phyloP scores from a whole-genome alignment of 2,113 vertebrate species.

The Thomomys bottae region DNA sequence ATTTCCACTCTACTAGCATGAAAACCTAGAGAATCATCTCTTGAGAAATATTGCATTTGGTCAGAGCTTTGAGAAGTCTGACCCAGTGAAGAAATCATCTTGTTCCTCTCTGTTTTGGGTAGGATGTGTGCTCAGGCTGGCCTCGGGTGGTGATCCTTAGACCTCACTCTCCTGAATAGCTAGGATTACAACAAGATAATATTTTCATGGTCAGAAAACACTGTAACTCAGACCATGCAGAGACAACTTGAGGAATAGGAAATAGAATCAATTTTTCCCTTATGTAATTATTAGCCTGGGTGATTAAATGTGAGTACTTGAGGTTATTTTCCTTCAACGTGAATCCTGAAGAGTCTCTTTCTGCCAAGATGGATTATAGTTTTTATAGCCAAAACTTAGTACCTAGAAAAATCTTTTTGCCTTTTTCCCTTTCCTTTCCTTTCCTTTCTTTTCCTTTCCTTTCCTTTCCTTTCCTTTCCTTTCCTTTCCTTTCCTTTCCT shows the following conservation, averaged over 20 bases:
- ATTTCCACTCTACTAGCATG: background rate
- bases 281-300: background rate
- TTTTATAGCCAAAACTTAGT: background rate
- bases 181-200: too few relatives aligned
- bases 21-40: background rate
- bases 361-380: background rate
- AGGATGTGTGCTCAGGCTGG: background rate
- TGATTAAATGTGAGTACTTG: background rate
- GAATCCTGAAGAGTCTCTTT: background rate
- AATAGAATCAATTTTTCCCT: background rate
- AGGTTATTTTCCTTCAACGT: background rate
- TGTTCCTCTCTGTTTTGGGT: background rate
- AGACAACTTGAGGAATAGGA: background rate
- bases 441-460: too few relatives aligned
- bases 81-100: background rate
- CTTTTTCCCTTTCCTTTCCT: too few relatives aligned
- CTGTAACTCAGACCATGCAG: background rate
- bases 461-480: too few relatives aligned
- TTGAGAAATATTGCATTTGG: background rate
- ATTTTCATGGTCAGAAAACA: background rate
- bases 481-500: too few relatives aligned
- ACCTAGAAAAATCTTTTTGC: background rate
- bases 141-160: too few relatives aligned
- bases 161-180: too few relatives aligned
- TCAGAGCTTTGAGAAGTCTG: background rate